Evolutionary conservation across 1,140 invertebrate genomes (phyloP).

Genomic region (Zaprionus ghesquierei): DNA sequence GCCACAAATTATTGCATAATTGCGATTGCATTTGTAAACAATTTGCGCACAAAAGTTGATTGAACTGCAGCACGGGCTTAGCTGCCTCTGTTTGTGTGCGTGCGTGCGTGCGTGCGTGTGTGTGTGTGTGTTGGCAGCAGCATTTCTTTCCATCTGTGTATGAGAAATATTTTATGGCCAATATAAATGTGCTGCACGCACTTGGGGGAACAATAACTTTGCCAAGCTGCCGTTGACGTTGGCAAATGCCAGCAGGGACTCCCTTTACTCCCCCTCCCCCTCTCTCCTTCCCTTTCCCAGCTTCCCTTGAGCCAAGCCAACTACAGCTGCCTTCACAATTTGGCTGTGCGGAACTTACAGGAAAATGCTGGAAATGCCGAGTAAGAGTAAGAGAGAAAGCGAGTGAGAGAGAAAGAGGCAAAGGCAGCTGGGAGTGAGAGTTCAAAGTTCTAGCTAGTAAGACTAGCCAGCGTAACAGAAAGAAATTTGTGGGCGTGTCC

Average conservation of each 20-base stretch:
- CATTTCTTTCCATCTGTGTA: slow-evolving; percentile 61
- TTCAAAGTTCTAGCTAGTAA: not conserved
- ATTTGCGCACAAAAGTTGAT: slow-evolving; percentile 75
- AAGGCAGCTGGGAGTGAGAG: not conserved
- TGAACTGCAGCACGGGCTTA: slow-evolving; percentile 45
- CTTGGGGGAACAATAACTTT: slow-evolving; percentile 56
- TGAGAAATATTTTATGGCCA: slow-evolving; percentile 75
- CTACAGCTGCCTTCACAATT: slow-evolving; percentile 40
- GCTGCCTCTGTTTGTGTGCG: not conserved
- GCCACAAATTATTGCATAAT: slow-evolving; percentile 78
- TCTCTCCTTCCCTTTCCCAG: not conserved
- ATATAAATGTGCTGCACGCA: slow-evolving; percentile 73
- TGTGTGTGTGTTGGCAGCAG: not conserved
- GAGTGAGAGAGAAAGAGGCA: not conserved
- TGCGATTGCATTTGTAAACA: slow-evolving; percentile 76
- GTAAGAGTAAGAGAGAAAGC: not conserved
- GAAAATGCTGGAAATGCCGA: slow-evolving; percentile 7
- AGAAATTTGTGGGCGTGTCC: not conserved
- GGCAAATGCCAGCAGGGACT: slow-evolving; percentile 58
- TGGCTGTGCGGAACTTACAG: slow-evolving; percentile 8
- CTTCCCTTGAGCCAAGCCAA: slow-evolving; percentile 35
- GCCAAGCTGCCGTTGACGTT: slow-evolving; percentile 62
- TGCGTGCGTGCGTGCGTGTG: not conserved
- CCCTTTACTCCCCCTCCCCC: not conserved
- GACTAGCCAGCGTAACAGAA: not conserved